Percentiles rank a stretch among this genome's conserved stretches.
Conservation (phyloP, 2,113 vertebrate species). For the Antechinus stuartii region DNA sequence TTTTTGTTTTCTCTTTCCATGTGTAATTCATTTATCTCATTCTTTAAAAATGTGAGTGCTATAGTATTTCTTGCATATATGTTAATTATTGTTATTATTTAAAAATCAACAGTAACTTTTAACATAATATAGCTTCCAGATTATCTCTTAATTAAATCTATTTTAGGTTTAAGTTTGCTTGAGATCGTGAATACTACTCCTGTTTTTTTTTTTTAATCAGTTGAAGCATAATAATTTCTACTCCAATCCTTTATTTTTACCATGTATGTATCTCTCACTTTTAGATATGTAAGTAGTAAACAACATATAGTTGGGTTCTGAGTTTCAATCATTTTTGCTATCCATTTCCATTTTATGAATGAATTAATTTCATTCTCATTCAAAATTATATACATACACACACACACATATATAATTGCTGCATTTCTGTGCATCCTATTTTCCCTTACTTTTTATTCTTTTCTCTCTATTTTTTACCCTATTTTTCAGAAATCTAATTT, state of each 20-base stretch:
- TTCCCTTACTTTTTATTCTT: background rate
- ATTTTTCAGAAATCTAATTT: background rate
- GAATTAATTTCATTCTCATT: background rate
- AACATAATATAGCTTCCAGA: background rate
- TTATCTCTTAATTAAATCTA: background rate
- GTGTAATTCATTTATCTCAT: too few species aligned
- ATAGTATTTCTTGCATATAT: too few species aligned
- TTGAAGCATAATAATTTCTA: too few species aligned
- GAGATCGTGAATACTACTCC: too few species aligned
- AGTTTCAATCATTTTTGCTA: background rate
- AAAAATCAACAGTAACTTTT: background rate
- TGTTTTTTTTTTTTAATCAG: too few species aligned
- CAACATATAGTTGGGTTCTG: background rate
- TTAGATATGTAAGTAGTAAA: background rate
- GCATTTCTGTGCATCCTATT: background rate
- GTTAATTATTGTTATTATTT: too few species aligned
- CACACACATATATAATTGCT: background rate
- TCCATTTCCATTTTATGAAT: background rate
- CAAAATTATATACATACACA: background rate
- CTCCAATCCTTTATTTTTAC: background rate
- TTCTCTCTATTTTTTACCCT: background rate
- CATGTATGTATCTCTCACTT: background rate
- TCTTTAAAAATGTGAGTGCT: too few species aligned
- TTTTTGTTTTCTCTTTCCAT: too few species aligned
- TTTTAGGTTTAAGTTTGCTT: too few species aligned